Percentiles rank a stretch among this genome's conserved stretches.
Conservation (phyloP, 2,113 vertebrate species). For the Neoarius graeffei region DNA sequence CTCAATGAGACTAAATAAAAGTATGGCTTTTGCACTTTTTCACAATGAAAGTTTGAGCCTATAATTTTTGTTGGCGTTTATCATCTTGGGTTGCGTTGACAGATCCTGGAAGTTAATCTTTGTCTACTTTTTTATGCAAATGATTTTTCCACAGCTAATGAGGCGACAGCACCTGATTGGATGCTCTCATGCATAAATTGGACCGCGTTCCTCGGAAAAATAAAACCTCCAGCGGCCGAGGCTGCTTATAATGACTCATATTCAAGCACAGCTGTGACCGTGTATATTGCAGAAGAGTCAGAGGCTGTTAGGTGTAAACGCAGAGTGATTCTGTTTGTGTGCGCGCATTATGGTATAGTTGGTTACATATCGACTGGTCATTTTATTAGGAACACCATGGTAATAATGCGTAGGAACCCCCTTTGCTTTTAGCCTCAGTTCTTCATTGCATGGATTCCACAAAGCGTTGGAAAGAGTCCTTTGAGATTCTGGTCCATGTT, state of each 20-base stretch:
- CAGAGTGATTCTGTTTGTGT: neutral
- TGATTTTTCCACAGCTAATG: conserved; percentile 5
- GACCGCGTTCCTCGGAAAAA: neutral
- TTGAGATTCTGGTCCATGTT: neutral
- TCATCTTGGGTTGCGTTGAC: neutral
- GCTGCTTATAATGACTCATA: conserved; percentile 9
- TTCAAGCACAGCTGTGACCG: conserved; percentile 23
- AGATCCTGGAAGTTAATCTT: neutral
- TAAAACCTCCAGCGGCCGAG: neutral
- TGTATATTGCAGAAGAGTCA: neutral
- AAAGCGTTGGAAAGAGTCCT: neutral
- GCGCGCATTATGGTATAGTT: neutral
- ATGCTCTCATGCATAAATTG: conserved; percentile 15
- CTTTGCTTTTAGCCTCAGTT: neutral
- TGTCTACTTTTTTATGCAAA: conserved; percentile 11
- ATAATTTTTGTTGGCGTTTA: neutral
- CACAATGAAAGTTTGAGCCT: neutral
- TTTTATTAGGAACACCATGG: neutral
- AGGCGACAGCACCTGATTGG: conserved; percentile 6
- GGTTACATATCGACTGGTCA: neutral
- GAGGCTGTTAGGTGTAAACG: neutral
- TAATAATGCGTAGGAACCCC: neutral
- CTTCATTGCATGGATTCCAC: neutral
- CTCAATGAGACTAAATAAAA: neutral
- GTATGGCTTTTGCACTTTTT: neutral